A percentile compares a stretch with the other conserved stretches of the same genome.
Evolutionary conservation across 2,797 vertebrate genomes (phyloP).

Genomic region (Serranus cabrilla): DNA sequence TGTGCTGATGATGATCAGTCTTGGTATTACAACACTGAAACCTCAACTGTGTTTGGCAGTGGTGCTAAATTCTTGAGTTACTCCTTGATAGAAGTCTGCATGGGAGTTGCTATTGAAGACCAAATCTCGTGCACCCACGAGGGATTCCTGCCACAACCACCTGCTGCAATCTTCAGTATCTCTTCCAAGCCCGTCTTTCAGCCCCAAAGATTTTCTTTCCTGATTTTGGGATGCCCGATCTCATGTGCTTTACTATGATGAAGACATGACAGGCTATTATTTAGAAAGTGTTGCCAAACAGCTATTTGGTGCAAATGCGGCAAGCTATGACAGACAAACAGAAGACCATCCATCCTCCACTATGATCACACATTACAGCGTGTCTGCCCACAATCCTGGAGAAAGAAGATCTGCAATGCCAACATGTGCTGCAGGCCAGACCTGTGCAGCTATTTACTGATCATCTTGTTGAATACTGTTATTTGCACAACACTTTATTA

Average conservation of each 20-base stretch:
- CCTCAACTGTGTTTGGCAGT: background rate
- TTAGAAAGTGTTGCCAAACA: slow-evolving; percentile 24
- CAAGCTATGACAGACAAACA: slow-evolving; percentile 5
- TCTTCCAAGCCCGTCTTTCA: background rate
- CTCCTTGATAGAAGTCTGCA: background rate
- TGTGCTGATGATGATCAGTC: background rate
- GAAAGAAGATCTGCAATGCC: slow-evolving; percentile 1
- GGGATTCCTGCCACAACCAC: background rate
- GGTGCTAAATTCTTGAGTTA: background rate
- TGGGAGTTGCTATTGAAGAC: background rate
- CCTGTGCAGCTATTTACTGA: slow-evolving; percentile 3
- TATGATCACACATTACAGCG: slow-evolving; percentile 11
- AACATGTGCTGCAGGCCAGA: slow-evolving; percentile 1
- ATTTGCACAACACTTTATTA: slow-evolving; percentile 33
- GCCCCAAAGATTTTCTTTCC: background rate
- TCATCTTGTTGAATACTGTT: slow-evolving; percentile 21
- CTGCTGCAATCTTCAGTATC: background rate
- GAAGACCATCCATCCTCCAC: background rate
- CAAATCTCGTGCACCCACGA: background rate
- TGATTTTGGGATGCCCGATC: background rate
- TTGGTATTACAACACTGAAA: background rate
- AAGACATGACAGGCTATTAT: slow-evolving; percentile 31
- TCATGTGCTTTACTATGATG: slow-evolving; percentile 10
- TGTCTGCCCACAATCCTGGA: slow-evolving; percentile 25
- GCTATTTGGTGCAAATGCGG: slow-evolving; percentile 25